phyloP scores from a whole-genome alignment of 2,797 vertebrate species.

The Sebastes diploproa region DNA sequence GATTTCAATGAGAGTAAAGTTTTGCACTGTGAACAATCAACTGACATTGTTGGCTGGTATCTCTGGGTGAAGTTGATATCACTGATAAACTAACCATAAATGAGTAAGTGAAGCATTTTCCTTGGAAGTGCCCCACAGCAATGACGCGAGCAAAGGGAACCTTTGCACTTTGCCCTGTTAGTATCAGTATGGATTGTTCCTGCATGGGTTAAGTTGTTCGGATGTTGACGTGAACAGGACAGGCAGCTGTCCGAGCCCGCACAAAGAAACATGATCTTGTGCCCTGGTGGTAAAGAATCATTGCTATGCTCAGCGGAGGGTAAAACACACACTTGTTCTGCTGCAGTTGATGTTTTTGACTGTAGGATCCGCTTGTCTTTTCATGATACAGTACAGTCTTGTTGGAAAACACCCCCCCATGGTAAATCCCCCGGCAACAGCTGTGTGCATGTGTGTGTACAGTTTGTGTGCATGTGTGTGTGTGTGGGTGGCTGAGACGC shows the following conservation, averaged over 20 bases:
- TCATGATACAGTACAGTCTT: not conserved
- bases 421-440: constrained; percentile 9
- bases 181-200: constrained; percentile 15
- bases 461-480: not conserved
- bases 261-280: constrained; percentile 38
- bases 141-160: not conserved
- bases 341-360: constrained; percentile 39
- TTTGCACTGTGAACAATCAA: not conserved
- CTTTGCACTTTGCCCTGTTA: constrained; percentile 23
- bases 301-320: constrained; percentile 33
- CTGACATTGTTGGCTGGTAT: not conserved
- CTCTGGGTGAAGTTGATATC: not conserved
- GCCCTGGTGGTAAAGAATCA: constrained; percentile 37
- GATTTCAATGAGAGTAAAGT: not conserved
- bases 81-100: not conserved
- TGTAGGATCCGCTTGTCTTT: constrained; percentile 12
- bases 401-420: constrained; percentile 1
- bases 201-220: not conserved
- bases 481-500: constrained; percentile 2
- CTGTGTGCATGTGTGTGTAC: constrained; percentile 1
- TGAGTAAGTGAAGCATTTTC: not conserved
- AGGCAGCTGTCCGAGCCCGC: constrained; percentile 45
- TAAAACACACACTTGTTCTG: constrained; percentile 34
- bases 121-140: not conserved
- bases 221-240: constrained; percentile 39